Conservation (phyloP, 2,888 invertebrate genomes). For the Sminthurinus aureus region DNA sequence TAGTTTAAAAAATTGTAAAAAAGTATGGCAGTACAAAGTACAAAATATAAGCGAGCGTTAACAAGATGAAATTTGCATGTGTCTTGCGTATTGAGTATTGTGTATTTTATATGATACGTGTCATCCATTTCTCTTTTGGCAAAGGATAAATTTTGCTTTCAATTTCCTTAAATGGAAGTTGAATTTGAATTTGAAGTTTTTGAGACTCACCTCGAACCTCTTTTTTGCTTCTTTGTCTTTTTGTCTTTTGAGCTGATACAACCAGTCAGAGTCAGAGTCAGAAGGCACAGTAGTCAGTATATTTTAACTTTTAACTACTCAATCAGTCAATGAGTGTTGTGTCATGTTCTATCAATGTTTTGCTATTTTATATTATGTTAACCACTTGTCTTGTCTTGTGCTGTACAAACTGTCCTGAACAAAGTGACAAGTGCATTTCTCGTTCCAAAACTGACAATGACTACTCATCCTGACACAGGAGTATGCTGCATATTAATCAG, state of each 20-base stretch:
- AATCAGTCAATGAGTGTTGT: slow-evolving; percentile 26
- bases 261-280: not conserved
- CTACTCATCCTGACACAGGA: not conserved
- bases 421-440: slow-evolving; percentile 4
- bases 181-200: not conserved
- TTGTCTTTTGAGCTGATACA: not conserved
- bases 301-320: slow-evolving; percentile 26
- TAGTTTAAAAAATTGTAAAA: too few species aligned
- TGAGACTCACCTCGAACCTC: not conserved
- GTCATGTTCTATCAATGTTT: not conserved
- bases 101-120: too few species aligned
- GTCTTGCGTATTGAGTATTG: too few species aligned
- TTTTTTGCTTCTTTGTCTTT: not conserved
- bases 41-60: too few species aligned
- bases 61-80: too few species aligned
- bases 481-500: too few species aligned
- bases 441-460: not conserved
- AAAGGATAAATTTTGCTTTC: slow-evolving; percentile 4
- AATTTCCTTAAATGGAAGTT: slow-evolving; percentile 16
- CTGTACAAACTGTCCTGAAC: not conserved
- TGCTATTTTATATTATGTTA: not conserved
- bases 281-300: not conserved
- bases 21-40: too few species aligned
- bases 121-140: too few species aligned
- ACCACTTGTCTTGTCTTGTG: not conserved